Evolutionary conservation across 2,888 invertebrate species (phyloP), one percentile per base, ranked within the genome.

Genomic region (Cerceris ruficornis): DNA sequence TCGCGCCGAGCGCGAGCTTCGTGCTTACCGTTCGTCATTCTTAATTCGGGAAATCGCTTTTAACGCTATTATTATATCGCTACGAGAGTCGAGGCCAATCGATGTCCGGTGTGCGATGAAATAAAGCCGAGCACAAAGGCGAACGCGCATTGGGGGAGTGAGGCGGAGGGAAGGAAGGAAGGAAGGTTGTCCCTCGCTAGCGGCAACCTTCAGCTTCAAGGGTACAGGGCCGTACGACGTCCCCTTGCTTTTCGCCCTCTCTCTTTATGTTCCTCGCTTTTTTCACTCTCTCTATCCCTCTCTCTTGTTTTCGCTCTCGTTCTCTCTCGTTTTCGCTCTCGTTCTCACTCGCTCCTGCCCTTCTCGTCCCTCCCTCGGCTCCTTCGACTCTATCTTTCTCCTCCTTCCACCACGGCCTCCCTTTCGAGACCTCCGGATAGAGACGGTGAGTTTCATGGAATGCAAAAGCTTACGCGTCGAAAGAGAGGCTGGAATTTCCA

Each of bases 121-220:
- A 88, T 87, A 86, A 83, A 88, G 75, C 79, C 64, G 69, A 75
- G 75, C 80, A 79, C 75, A 80, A 80, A 80, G 79, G 86, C 84
- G 83, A 82, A 86, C 78, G 71, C 65, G 72, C 28, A 28, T 58
- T 50, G 43, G 66, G 59, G 50, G 46, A 52, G 28, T 9, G 65
- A 52, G 69, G 54, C 52, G 41, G 46, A 58, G 57, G 83, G 80
- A 81, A 83, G 84, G 86, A 86, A 84, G 84, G 81, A 86, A 88
- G 88, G 86, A 88, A 88, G 84, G 81, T 83, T 84, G 88, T 88
- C 89, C 88, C 83, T 84, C 82, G 85, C 78, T 78, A 62, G 80
- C 67, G 76, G 85, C 88, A 90, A 88, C 91, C 91, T 91, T 91
- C 91, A 86, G 61, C 87, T 88, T 89, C 91, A 91, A 91, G 90